Conservation (phyloP, 2,113 vertebrate species). For the Bubo bubo region DNA sequence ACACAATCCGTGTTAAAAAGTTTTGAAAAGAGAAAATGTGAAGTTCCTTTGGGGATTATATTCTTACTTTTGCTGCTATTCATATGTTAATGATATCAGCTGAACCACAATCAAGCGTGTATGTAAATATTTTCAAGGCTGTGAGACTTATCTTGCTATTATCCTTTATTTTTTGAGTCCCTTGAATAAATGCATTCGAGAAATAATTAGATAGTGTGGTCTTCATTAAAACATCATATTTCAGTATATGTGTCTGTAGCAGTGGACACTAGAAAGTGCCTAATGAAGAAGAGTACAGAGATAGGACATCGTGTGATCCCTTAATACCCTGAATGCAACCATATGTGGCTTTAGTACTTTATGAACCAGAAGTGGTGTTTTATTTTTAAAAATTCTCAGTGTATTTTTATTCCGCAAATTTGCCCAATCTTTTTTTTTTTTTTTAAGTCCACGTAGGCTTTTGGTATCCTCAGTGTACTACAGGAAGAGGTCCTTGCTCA, state of each 20-base stretch:
- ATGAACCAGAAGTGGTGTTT: background rate
- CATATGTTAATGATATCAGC: fast-evolving
- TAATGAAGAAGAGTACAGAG: background rate
- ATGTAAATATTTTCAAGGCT: background rate
- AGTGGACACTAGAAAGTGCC: background rate
- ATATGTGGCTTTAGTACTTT: background rate
- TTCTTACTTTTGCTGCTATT: background rate
- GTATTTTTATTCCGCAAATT: background rate
- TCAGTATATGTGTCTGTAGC: background rate
- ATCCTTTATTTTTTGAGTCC: background rate
- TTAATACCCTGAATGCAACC: background rate
- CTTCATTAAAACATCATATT: background rate
- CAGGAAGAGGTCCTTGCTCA: background rate
- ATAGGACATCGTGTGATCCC: background rate
- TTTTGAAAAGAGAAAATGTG: background rate
- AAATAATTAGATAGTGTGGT: background rate
- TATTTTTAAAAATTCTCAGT: background rate
- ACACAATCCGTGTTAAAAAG: background rate
- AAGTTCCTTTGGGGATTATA: background rate
- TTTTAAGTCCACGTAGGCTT: background rate
- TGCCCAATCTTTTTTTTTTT: background rate
- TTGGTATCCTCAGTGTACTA: background rate
- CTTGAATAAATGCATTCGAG: background rate
- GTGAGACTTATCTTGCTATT: background rate
- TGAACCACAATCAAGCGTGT: background rate